phyloP scores from a whole-genome alignment of 2,888 invertebrate genomes.

The Leptinotarsa juncta region DNA sequence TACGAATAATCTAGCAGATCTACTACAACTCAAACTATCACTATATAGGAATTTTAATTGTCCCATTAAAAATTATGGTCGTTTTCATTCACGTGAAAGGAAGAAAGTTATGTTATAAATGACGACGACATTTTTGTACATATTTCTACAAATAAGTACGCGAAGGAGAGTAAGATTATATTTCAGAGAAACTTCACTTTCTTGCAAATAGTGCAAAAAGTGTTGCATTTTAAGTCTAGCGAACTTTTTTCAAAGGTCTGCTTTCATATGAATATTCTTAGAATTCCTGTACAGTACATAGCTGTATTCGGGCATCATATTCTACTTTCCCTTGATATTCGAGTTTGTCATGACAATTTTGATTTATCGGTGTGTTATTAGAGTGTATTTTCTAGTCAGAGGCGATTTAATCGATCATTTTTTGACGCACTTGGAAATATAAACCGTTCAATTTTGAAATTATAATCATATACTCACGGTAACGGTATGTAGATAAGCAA shows the following conservation, averaged over 20 bases:
- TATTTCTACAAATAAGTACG: conserved; percentile 16
- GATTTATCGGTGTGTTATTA: conserved; percentile 32
- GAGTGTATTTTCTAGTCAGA: conserved; percentile 24
- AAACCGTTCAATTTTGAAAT: conserved; percentile 23
- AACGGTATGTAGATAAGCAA: conserved; percentile 13
- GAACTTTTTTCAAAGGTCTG: conserved; percentile 21
- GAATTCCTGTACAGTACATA: conserved; percentile 24
- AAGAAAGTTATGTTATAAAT: conserved; percentile 24
- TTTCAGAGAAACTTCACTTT: conserved; percentile 26
- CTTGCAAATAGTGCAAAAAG: conserved; percentile 19
- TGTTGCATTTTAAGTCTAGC: conserved; percentile 22
- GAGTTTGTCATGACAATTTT: conserved; percentile 29
- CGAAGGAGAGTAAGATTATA: conserved; percentile 22
- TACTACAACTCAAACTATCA: neutral
- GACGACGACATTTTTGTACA: conserved; percentile 20
- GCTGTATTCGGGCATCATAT: conserved; percentile 22
- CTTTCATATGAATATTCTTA: conserved; percentile 22
- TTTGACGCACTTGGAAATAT: conserved; percentile 28
- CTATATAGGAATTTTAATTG: conserved; percentile 9
- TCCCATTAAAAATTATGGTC: conserved; percentile 7
- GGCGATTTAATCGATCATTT: conserved; percentile 28
- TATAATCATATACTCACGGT: conserved; percentile 11
- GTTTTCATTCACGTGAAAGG: conserved; percentile 23
- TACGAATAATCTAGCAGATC: no score
- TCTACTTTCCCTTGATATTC: conserved; percentile 33